phyloP scores from a whole-genome alignment of 2,797 vertebrate species.

The Acipenser transmontanus region DNA sequence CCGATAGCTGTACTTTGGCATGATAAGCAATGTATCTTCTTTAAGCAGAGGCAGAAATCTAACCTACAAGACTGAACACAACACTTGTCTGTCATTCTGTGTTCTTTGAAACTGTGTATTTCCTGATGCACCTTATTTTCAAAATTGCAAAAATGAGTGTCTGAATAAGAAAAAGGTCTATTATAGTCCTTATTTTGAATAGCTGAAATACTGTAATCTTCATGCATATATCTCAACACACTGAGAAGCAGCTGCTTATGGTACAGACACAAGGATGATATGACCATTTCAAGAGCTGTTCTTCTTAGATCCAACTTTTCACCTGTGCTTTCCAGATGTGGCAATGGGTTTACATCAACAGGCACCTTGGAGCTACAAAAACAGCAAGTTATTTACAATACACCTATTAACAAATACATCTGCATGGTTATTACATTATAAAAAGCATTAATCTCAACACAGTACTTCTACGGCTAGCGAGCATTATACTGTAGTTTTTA shows the following conservation, averaged over 20 bases:
- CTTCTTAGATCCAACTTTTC: conserved; percentile 66
- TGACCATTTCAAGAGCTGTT: conserved; percentile 74
- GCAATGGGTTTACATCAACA: conserved; percentile 56
- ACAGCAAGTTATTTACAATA: conserved; percentile 37
- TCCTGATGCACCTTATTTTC: conserved; percentile 52
- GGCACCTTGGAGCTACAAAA: conserved; percentile 75
- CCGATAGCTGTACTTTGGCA: conserved; percentile 66
- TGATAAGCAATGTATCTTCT: conserved; percentile 68
- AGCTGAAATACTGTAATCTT: conserved; percentile 61
- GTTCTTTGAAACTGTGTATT: conserved; percentile 54
- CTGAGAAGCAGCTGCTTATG: conserved; percentile 80
- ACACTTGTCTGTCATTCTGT: conserved; percentile 57
- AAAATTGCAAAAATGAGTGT: conserved; percentile 55
- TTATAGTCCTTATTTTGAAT: conserved; percentile 50
- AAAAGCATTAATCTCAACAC: no score
- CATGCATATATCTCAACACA: conserved; percentile 78
- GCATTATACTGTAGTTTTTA: no score
- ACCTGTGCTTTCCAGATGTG: conserved; percentile 45
- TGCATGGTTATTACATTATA: no score
- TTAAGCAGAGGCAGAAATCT: conserved; percentile 62
- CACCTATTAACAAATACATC: no score
- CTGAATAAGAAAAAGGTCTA: conserved; percentile 47
- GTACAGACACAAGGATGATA: conserved; percentile 77
- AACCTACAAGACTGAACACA: conserved; percentile 61
- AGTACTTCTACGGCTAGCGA: no score